Evolutionary conservation across 2,888 invertebrate genomes (phyloP), one percentile per base, ranked within the genome.

Genomic region (Perizoma flavofasciatum): DNA sequence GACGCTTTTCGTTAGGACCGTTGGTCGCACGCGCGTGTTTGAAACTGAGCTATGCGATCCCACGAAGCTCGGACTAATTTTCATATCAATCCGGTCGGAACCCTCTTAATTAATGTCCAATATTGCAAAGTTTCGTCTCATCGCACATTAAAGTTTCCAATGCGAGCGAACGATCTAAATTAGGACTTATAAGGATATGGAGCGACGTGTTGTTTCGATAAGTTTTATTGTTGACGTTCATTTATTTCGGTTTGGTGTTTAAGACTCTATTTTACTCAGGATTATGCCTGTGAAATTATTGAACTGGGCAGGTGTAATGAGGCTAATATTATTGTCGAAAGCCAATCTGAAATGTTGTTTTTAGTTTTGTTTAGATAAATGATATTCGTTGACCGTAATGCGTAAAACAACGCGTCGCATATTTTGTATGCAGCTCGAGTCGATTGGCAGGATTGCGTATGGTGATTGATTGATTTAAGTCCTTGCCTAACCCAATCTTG

Each of bases 391-490:
- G 53, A 53, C n/a, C 52, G 55, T 65, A 59, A 61, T 55, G 34
- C 45, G 43, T 57, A 53, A 64, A 67, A 61, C 65, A 64, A 44
- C 65, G 62, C 63, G 66, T 65, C 58, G 64, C 43, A 35, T 63
- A 65, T 63, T 68, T 65, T 66, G 65, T 70, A 67, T 68, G 67
- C 70, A 68, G 70, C 65, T 72, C 68, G 67, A 69, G 73, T 73
- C 76, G 62, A 74, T 74, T 74, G 74, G 75, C 73, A 71, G 75
- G 75, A 70, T 74, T 75, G 73, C 73, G 53, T 65, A 69, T 67
- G 7, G 68, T 71, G 69, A 62, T 66, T 63, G 65, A 55, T 54
- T 70, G 62, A 59, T 61, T 66, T 63, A 68, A 66, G 67, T 48
- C 55, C 55, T 65, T 63, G 59, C 61, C 49, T 59, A 51, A 59